Evolutionary conservation across 2,888 invertebrate genomes (phyloP).

Genomic region (Lingula anatina): DNA sequence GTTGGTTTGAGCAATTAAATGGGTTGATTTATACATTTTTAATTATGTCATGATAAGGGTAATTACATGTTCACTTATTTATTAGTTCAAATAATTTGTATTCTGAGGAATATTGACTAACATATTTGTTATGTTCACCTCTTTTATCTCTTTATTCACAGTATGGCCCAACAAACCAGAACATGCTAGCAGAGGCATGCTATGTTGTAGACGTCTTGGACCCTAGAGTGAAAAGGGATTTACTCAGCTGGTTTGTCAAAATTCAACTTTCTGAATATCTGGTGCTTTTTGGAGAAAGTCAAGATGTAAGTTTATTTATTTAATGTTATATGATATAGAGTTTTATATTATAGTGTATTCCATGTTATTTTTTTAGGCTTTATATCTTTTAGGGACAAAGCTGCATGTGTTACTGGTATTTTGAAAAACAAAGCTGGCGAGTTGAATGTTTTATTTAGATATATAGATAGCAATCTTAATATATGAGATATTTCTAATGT

Average conservation of each 20-base stretch:
- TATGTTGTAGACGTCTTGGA: constrained; percentile 82
- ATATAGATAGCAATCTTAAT: too few species aligned
- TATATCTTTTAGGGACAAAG: too few species aligned
- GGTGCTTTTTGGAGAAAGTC: constrained; percentile 89
- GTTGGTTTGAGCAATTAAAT: background rate
- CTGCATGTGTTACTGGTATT: too few species aligned
- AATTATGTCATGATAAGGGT: background rate
- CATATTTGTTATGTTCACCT: background rate
- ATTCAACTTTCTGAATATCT: constrained; percentile 86
- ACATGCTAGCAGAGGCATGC: constrained; percentile 66
- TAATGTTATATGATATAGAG: too few species aligned
- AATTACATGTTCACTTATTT: background rate
- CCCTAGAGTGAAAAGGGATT: constrained; percentile 74
- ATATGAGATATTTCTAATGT: too few species aligned
- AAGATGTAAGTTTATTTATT: constrained; percentile 71
- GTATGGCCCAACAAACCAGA: constrained; percentile 50
- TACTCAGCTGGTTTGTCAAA: constrained; percentile 84
- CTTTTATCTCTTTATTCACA: constrained; percentile 15
- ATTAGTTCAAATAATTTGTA: background rate
- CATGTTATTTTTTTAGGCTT: too few species aligned
- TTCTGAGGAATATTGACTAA: background rate
- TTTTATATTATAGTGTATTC: too few species aligned
- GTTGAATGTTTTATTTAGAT: too few species aligned
- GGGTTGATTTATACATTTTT: background rate
- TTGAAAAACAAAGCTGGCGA: too few species aligned